A percentile compares a stretch with the other conserved stretches of the same genome.
Evolutionary conservation across 1,140 invertebrate species (phyloP).

Genomic region (Meloidogyne hapla): DNA sequence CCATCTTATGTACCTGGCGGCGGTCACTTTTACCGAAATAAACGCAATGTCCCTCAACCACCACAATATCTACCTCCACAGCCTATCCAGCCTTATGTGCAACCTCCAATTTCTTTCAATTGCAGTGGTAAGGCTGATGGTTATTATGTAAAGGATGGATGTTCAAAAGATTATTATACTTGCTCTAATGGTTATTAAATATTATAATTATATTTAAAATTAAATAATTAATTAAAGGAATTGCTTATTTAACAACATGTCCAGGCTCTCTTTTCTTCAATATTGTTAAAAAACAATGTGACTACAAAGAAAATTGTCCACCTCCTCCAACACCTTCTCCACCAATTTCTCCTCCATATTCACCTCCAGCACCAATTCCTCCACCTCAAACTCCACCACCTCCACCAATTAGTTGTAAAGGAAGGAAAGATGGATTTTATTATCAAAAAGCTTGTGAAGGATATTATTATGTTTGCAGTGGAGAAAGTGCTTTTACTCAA

Average conservation of each 20-base stretch:
- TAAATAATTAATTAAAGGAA: background rate
- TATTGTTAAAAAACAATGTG: background rate
- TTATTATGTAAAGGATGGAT: slow-evolving; percentile 17
- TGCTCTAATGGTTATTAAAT: background rate
- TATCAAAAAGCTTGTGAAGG: background rate
- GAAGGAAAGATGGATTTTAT: slow-evolving; percentile 5
- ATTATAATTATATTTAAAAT: background rate
- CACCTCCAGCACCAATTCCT: background rate
- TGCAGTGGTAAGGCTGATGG: slow-evolving; percentile 15
- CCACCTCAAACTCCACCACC: background rate
- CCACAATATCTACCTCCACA: background rate
- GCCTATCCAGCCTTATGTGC: background rate
- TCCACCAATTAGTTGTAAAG: background rate
- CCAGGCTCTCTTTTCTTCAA: background rate
- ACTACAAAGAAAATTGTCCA: background rate
- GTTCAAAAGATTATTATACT: slow-evolving; percentile 6
- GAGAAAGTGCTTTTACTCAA: background rate
- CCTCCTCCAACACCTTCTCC: background rate
- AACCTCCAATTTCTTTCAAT: slow-evolving; percentile 1
- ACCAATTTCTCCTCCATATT: background rate
- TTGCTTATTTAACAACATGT: background rate
- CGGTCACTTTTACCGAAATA: background rate
- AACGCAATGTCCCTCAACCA: background rate
- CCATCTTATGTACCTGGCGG: background rate
- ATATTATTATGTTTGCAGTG: slow-evolving; percentile 2